Evolutionary conservation across 1,140 invertebrate species (phyloP).

Genomic region (Stegodyphus mimosarum): DNA sequence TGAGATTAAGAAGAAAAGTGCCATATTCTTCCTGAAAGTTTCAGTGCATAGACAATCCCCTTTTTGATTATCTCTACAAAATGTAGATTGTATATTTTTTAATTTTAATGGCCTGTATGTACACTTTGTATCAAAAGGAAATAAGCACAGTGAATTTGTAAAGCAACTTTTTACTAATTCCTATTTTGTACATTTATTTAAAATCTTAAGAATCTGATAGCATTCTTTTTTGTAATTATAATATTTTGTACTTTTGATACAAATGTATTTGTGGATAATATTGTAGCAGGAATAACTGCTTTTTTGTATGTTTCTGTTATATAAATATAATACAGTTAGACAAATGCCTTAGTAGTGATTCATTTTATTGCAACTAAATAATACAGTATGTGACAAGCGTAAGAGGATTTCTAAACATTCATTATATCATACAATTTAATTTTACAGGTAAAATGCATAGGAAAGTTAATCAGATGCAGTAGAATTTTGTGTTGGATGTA

Average conservation of each 20-base stretch:
- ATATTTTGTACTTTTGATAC: slow-evolving; percentile 29
- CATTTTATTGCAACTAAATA: no score
- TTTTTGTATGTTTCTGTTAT: slow-evolving; percentile 40
- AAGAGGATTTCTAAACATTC: no score
- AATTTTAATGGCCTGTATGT: neutral
- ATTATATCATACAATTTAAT: no score
- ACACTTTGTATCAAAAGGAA: neutral
- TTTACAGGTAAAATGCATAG: no score
- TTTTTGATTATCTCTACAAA: neutral
- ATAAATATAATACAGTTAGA: slow-evolving; percentile 35
- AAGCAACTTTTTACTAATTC: neutral
- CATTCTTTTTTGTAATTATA: slow-evolving; percentile 1
- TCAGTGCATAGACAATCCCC: neutral
- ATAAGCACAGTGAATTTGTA: neutral
- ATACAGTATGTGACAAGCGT: no score
- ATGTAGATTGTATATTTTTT: neutral
- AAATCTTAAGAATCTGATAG: neutral
- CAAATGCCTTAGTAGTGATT: neutral
- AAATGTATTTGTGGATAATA: slow-evolving; percentile 6
- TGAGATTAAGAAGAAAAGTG: neutral
- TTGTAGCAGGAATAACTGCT: neutral
- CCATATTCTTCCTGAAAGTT: slow-evolving; percentile 14
- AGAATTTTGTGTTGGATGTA: no score
- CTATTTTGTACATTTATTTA: slow-evolving; percentile 5
- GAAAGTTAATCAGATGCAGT: no score